A percentile compares a stretch with the other conserved stretches of the same genome.
These are phyloP conservation scores for Lycia hirtaria DNA, from an alignment of 2,888 invertebrate species.

Conservation along the genomic window DNA sequence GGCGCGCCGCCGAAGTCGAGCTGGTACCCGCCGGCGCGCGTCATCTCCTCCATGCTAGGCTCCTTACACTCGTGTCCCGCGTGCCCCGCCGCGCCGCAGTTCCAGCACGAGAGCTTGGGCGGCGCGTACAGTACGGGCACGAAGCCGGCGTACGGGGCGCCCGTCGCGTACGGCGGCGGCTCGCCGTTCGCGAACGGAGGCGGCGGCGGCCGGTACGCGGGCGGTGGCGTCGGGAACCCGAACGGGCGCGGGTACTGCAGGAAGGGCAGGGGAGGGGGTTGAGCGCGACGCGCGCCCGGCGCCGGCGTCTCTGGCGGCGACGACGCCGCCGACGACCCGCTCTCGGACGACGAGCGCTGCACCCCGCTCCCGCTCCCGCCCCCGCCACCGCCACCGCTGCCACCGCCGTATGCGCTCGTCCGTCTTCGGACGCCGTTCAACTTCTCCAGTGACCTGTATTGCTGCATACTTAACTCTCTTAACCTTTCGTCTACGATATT, in stretches of 20 bases:
- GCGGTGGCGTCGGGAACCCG: constrained; percentile 73
- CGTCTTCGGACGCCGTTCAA: constrained; percentile 83
- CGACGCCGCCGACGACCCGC: constrained; percentile 75
- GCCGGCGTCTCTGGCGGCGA: constrained; percentile 76
- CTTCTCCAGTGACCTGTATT: constrained; percentile 85
- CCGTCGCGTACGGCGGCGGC: constrained; percentile 75
- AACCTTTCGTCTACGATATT: constrained; percentile 87
- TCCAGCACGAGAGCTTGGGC: constrained; percentile 93
- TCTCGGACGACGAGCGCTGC: constrained; percentile 74
- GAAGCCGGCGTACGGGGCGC: constrained; percentile 74
- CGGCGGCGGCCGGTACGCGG: constrained; percentile 73
- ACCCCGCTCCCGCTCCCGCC: constrained; percentile 70
- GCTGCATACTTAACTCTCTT: constrained; percentile 84
- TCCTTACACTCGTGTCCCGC: constrained; percentile 95
- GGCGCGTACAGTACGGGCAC: constrained; percentile 85
- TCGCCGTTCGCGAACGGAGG: constrained; percentile 80
- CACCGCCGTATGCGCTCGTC: constrained; percentile 65
- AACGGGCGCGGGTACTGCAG: constrained; percentile 72
- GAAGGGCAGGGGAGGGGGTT: constrained; percentile 65
- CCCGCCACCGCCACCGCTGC: constrained; percentile 74
- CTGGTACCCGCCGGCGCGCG: constrained; percentile 89
- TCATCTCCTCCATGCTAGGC: constrained; percentile 96
- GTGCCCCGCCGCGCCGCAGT: constrained; percentile 95
- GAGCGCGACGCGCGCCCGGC: constrained; percentile 57
- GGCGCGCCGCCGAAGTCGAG: constrained; percentile 87